Evolutionary conservation across 1,140 invertebrate species (phyloP), one percentile per base, ranked within the genome.

Genomic region (Paramacrobiotus metropolitanus): DNA sequence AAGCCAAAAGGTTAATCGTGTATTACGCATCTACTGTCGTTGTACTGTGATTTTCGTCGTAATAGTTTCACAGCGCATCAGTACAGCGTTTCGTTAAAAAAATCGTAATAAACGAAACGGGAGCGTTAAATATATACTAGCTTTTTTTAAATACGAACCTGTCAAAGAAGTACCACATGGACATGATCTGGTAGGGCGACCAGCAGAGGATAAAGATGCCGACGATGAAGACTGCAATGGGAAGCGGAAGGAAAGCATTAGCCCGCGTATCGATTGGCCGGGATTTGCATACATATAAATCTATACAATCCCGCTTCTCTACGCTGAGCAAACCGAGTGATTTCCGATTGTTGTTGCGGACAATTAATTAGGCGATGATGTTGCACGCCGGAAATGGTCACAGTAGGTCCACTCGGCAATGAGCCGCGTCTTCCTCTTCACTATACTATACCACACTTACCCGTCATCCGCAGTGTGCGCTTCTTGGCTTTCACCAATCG

Each of bases 151-250:
- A 40, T n/a, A 55, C 15, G 9, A 20, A 55, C 48, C 48, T 55
- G 48, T 55, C 48, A 28, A 55, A 55, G 24, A 55, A 20, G 48
- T 55, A 55, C 48, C 48, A 55, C 48, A 55, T 55, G 15, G 48
- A 55, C 24, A 55, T 15, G 9, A 55, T 15, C 24, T 55, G 48
- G 48, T 55, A 55, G 4, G 48, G 48, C 24, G 48, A 55, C 48
- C 48, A 55, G 24, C 48, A 55, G 15, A 55, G 28, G 15, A 55
- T 28, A 24, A 55, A 55, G 15, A 55, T 55, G 4, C 48, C 48
- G 48, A 55, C 48, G 24, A 55, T 55, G 24, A 55, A 55, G 28
- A 55, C 48, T 55, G 24, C 15, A 55, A 55, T 20, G 15, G 24
- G n/a, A 55, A 55, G 28, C 48, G 28, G 28, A 40, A 40, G 9